Conservation (phyloP, 2,888 invertebrate species). For the Rhopalosiphum nymphaeae region DNA sequence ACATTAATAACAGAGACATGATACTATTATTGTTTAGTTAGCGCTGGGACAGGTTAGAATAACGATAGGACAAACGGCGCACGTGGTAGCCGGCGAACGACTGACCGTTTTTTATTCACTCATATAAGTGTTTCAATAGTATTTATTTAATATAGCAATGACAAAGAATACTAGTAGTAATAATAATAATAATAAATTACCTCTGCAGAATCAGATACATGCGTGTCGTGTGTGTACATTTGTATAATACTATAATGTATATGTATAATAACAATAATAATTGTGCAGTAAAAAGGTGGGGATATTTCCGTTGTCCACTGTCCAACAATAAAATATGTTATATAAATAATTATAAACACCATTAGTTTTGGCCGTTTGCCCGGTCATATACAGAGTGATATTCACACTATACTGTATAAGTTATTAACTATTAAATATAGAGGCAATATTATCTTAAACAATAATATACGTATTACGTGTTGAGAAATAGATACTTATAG, state of each 20-base stretch:
- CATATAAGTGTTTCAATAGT: neutral
- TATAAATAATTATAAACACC: constrained; percentile 13
- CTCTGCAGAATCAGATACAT: neutral
- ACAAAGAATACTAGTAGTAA: neutral
- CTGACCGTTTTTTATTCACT: constrained; percentile 23
- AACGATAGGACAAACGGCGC: neutral
- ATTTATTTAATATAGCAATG: neutral
- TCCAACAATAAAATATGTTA: neutral
- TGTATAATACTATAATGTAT: neutral
- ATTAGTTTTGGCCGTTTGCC: constrained; percentile 23
- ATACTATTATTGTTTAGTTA: neutral
- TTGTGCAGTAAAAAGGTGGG: constrained; percentile 1
- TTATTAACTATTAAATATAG: too few relatives aligned
- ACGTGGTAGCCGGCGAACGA: neutral
- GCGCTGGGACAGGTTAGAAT: neutral
- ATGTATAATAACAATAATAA: neutral
- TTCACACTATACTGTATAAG: neutral
- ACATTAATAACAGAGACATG: neutral
- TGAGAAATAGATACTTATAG: neutral
- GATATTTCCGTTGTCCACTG: neutral
- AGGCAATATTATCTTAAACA: neutral
- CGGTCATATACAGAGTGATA: neutral
- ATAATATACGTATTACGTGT: neutral
- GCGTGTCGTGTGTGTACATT: neutral
- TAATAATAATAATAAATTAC: neutral